Conservation (phyloP, 1,140 invertebrate genomes). For the Hypsibius dujardini region DNA sequence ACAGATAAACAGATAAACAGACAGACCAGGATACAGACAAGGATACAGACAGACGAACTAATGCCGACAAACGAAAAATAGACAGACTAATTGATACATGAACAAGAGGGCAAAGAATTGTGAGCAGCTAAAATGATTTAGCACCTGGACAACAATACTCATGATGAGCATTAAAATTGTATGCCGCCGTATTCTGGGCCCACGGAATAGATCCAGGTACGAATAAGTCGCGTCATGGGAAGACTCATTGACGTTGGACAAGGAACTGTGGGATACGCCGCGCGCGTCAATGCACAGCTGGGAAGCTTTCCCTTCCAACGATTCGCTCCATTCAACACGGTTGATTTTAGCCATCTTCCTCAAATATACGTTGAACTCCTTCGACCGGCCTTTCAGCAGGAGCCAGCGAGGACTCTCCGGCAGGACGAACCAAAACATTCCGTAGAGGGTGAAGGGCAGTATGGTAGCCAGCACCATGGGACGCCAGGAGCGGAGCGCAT, state of each 20-base stretch:
- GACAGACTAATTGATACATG: too few species aligned
- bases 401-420: constrained; percentile 16
- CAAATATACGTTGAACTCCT: neutral
- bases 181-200: neutral
- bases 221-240: neutral
- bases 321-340: neutral
- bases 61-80: too few species aligned
- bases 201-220: constrained; percentile 1
- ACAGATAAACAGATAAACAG: too few species aligned
- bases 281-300: neutral
- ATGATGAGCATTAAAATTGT: constrained; percentile 1
- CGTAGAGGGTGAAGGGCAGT: neutral
- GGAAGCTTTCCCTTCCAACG: neutral
- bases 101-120: too few species aligned
- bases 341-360: neutral
- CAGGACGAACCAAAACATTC: neutral
- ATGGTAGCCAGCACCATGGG: neutral
- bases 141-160: neutral
- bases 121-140: too few species aligned
- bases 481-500: constrained; percentile 10
- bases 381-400: neutral
- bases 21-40: too few species aligned
- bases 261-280: neutral
- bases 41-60: too few species aligned
- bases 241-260: neutral